Evolutionary conservation across 2,888 invertebrate species (phyloP), one percentile per base, ranked within the genome.

Genomic region (Balanococcus diminutus): DNA sequence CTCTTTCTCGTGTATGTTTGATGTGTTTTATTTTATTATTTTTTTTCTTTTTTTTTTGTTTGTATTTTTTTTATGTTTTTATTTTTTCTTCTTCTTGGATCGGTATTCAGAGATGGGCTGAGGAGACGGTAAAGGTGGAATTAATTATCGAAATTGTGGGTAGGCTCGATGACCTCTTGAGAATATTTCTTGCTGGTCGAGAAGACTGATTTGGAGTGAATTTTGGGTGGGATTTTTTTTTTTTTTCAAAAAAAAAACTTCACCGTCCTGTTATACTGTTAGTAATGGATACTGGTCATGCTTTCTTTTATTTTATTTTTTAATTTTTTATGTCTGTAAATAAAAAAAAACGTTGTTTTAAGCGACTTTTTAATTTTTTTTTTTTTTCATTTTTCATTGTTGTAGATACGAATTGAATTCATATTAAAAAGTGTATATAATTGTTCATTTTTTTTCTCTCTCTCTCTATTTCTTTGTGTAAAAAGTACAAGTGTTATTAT

Each of bases 401-500:
- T 75, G 85, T 79, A 79, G 32, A 85, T 85, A 85, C 25, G 36
- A 46, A 51, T 56, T 32, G 79, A 85, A 46, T 75, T 79, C 46
- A 85, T 85, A 28, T 46, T 42, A 19, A n/a, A n/a, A 84, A 56
- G 22, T 22, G 2, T 51, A n/a, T 85, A 79, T 85, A 85, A 28
- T 79, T 85, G 79, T 28, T 72, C 32, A 79, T 85, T 85, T 51
- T 32, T 85, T 39, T 36, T 84, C 28, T 39, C 75, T 22, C 22
- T 56, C 56, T 56, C 56, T 56, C 22, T 56, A 36, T 85, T 9
- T 85, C 36, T 67, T 31, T 85, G 28, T 85, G 28, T 79, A 85
- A 85, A 84, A 79, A 85, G 32, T 85, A 28, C 75, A 83, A 83
- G 72, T 85, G 85, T 85, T 75, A 85, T 79, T 85, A 79, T 85